Percentiles rank a stretch among this genome's conserved stretches.
These are phyloP conservation scores for Cyclopterus lumpus DNA, from an alignment of 2,797 vertebrate species.

Conservation along the genomic window DNA sequence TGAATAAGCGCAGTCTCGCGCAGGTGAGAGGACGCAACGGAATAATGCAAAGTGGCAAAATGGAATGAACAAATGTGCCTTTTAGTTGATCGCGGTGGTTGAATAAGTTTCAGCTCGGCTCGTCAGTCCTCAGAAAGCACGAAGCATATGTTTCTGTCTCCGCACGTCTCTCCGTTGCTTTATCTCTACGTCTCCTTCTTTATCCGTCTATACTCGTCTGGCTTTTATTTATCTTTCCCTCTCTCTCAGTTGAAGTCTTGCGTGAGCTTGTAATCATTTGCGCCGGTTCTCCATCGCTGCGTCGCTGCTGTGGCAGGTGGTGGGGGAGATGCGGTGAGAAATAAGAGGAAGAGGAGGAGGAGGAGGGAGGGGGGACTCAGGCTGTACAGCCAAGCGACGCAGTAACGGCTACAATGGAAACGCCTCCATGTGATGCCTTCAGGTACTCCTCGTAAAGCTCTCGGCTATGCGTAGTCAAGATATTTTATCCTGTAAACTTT, in stretches of 20 bases:
- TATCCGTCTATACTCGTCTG: slow-evolving; percentile 1
- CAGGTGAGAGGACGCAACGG: slow-evolving; percentile 31
- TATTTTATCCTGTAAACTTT: neutral
- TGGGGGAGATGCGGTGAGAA: slow-evolving; percentile 61
- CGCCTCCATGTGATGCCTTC: slow-evolving; percentile 76
- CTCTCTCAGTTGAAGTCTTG: neutral
- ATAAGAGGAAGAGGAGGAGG: slow-evolving; percentile 54
- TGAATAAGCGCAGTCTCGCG: slow-evolving; percentile 6
- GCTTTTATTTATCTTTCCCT: neutral
- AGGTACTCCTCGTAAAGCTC: slow-evolving; percentile 50
- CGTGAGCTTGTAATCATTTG: slow-evolving; percentile 12
- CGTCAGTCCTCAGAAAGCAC: slow-evolving; percentile 39
- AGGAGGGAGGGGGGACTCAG: slow-evolving; percentile 14
- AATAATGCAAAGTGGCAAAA: neutral
- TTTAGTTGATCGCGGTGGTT: neutral
- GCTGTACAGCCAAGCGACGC: slow-evolving; percentile 45
- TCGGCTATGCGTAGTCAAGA: neutral
- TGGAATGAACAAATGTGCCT: neutral
- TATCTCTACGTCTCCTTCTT: neutral
- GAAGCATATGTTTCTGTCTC: slow-evolving; percentile 73
- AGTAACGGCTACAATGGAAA: slow-evolving; percentile 55
- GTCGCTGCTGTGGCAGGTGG: slow-evolving; percentile 69
- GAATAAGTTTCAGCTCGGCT: slow-evolving; percentile 63
- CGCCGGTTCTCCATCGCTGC: slow-evolving; percentile 68
- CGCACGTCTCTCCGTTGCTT: slow-evolving; percentile 29